Percentiles rank a stretch among this genome's conserved stretches.
Conservation (phyloP, 2,888 invertebrate genomes). For the Parthenolecanium corni region DNA sequence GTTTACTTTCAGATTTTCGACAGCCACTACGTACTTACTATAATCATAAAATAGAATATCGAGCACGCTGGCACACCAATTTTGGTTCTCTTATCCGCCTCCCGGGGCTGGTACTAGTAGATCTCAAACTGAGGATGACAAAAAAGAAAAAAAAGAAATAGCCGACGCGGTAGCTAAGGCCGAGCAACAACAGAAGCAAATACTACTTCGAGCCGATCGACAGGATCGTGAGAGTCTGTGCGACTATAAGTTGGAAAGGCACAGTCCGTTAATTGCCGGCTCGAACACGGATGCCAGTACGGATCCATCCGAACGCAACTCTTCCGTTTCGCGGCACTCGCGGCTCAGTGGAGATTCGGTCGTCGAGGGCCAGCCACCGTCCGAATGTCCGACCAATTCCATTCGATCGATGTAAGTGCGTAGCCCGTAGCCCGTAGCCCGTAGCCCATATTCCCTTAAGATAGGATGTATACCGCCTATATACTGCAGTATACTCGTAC, state of each 20-base stretch:
- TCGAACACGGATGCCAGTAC: neutral
- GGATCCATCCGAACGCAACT: constrained; percentile 11
- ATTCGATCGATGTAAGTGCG: constrained; percentile 45
- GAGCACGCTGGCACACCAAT: constrained; percentile 70
- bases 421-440: constrained; percentile 46
- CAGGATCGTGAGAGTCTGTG: constrained; percentile 36
- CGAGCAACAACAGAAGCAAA: constrained; percentile 33
- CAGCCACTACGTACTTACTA: no score
- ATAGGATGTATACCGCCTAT: no score
- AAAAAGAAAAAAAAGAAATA: constrained; percentile 37
- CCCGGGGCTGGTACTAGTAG: constrained; percentile 56
- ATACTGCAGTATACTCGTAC: no score
- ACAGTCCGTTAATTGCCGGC: neutral
- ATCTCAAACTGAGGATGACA: constrained; percentile 49
- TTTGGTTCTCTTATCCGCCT: constrained; percentile 68
- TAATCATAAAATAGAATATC: no score
- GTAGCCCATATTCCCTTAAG: constrained; percentile 44
- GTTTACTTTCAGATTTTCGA: no score
- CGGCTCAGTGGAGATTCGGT: constrained; percentile 17
- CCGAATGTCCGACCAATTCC: constrained; percentile 50
- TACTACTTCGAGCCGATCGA: constrained; percentile 35
- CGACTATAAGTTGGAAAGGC: constrained; percentile 34
- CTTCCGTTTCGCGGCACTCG: constrained; percentile 7
- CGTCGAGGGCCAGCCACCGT: neutral
- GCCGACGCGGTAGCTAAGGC: constrained; percentile 35